phyloP scores from a whole-genome alignment of 2,113 vertebrate species.

The Acrocephalus arundinaceus region DNA sequence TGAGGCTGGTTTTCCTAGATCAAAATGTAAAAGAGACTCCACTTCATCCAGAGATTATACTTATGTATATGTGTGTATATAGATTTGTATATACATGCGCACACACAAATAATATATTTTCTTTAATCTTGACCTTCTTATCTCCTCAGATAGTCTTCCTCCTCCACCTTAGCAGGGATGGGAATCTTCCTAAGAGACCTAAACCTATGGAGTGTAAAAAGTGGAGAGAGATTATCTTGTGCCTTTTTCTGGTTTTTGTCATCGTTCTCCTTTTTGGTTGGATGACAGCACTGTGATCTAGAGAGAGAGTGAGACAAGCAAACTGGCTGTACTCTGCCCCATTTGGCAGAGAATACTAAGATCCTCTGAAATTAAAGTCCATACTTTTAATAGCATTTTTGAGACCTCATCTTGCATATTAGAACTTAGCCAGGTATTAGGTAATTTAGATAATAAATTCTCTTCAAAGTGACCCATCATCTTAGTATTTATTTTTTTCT shows the following conservation, averaged over 20 bases:
- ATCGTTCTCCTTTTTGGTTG: constrained; percentile 39
- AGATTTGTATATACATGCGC: background rate
- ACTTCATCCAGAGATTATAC: background rate
- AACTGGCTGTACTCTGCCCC: constrained; percentile 36
- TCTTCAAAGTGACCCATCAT: constrained; percentile 75
- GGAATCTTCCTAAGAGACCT: constrained; percentile 26
- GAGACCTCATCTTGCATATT: constrained; percentile 71
- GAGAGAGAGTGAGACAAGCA: constrained; percentile 48
- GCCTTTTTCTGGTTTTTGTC: constrained; percentile 39
- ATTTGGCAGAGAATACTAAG: constrained; percentile 51
- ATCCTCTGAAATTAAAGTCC: constrained; percentile 65
- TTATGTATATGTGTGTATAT: background rate
- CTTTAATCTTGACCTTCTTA: constrained; percentile 10
- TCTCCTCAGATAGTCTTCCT: background rate
- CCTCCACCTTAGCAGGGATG: background rate
- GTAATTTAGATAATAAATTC: constrained; percentile 77
- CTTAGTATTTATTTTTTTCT: constrained; percentile 71
- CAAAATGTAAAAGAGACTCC: background rate
- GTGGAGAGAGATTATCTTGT: constrained; percentile 27
- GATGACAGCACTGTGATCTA: constrained; percentile 45
- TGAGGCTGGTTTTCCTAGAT: background rate
- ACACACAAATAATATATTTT: background rate
- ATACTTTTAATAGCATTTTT: constrained; percentile 66
- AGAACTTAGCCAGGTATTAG: constrained; percentile 77
- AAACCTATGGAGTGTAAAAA: constrained; percentile 27